Conservation (phyloP, 1,140 invertebrate genomes). For the Drosophila nebulosa region DNA sequence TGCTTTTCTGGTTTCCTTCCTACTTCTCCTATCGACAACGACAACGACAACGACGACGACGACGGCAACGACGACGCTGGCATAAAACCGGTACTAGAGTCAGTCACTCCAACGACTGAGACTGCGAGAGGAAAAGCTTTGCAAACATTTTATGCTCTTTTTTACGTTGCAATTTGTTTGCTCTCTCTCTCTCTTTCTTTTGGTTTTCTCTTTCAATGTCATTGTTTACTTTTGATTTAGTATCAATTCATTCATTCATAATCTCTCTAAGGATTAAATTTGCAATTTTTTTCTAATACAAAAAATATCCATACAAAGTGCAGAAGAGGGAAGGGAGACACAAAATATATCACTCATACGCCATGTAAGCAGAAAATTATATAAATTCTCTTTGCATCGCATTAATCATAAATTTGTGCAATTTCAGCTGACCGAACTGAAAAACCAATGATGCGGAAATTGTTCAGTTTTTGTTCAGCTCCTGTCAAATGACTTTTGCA, state of each 20-base stretch:
- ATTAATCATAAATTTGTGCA: slow-evolving; percentile 65
- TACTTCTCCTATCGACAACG: slow-evolving; percentile 47
- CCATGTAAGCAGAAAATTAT: neutral
- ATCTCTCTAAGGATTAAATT: neutral
- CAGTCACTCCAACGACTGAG: slow-evolving; percentile 24
- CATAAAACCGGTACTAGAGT: slow-evolving; percentile 42
- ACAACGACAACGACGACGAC: neutral
- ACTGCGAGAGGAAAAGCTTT: neutral
- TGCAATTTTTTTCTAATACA: neutral
- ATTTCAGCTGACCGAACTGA: slow-evolving; percentile 18
- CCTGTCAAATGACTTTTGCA: slow-evolving; percentile 43
- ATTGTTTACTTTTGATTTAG: slow-evolving; percentile 45
- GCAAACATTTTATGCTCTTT: neutral
- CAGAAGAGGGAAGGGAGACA: no score
- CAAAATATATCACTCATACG: slow-evolving; percentile 40
- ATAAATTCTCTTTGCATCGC: slow-evolving; percentile 16
- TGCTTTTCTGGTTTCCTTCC: slow-evolving; percentile 68
- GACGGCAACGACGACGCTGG: no score
- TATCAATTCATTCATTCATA: slow-evolving; percentile 22
- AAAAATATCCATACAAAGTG: neutral
- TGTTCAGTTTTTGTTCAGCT: slow-evolving; percentile 26
- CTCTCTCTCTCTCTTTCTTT: neutral
- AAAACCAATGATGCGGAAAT: slow-evolving; percentile 61
- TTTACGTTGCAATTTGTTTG: neutral
- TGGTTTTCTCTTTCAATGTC: slow-evolving; percentile 17